Evolutionary conservation across 2,888 invertebrate species (phyloP).

Genomic region (Eupithecia exiguata): DNA sequence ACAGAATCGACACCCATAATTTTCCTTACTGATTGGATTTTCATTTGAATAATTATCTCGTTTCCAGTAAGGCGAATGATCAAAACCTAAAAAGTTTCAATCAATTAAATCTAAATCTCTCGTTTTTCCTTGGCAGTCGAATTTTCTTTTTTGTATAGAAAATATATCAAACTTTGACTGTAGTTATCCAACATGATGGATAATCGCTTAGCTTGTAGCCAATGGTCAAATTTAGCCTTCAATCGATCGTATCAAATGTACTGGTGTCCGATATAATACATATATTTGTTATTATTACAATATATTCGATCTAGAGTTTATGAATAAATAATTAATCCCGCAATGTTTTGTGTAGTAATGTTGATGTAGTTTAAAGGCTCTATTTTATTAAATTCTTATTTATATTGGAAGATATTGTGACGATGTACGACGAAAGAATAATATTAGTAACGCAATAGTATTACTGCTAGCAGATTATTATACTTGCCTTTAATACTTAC

Average conservation of each 20-base stretch:
- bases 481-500: not conserved
- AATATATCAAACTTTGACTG: not conserved
- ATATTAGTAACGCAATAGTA: not conserved
- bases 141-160: not conserved
- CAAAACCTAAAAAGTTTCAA: not conserved
- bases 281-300: not conserved
- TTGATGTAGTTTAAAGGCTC: slow-evolving; percentile 2
- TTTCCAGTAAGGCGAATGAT: not conserved
- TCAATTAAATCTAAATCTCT: not conserved
- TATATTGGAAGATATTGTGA: slow-evolving; percentile 13
- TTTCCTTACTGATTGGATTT: not conserved
- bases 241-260: not conserved
- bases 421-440: not conserved
- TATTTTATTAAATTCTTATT: slow-evolving; percentile 15
- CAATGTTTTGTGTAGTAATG: slow-evolving; percentile 10
- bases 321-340: slow-evolving; percentile 15
- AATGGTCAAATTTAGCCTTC: not conserved
- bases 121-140: not conserved
- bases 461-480: not conserved
- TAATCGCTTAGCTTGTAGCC: not conserved
- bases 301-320: slow-evolving; percentile 5
- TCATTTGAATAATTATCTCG: not conserved
- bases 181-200: not conserved
- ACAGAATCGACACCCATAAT: not conserved
- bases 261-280: not conserved